These are phyloP conservation scores for Neoniphon sammara DNA, from an alignment of 2,797 vertebrate genomes.

Conservation along the genomic window DNA sequence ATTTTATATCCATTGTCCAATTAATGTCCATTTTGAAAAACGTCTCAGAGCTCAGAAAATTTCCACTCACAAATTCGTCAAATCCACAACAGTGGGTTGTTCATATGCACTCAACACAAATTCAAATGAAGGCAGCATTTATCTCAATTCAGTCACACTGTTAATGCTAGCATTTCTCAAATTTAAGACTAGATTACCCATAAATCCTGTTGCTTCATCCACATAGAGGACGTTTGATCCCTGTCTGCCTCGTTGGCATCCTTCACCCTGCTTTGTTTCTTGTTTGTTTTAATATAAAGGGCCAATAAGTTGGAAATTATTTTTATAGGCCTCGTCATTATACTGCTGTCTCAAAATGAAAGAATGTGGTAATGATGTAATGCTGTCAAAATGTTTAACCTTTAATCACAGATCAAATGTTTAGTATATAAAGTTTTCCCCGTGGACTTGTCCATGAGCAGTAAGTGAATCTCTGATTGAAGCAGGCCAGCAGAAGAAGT, in stretches of 20 bases:
- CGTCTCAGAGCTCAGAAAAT: no score
- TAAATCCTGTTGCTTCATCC: not conserved
- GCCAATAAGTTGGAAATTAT: conserved; percentile 10
- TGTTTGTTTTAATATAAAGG: not conserved
- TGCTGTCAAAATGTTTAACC: conserved; percentile 27
- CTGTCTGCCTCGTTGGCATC: not conserved
- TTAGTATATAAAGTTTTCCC: conserved; percentile 48
- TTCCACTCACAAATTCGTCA: no score
- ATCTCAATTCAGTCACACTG: no score
- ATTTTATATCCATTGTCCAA: no score
- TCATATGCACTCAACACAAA: no score
- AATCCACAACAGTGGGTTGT: no score
- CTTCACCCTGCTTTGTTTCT: conserved; percentile 1
- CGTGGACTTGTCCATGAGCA: conserved; percentile 31
- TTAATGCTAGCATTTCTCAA: no score
- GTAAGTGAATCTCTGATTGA: conserved; percentile 43
- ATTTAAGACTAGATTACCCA: not conserved
- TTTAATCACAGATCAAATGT: conserved; percentile 41
- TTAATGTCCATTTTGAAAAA: no score
- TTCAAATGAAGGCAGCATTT: no score
- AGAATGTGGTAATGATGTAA: conserved; percentile 48
- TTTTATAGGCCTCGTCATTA: conserved; percentile 31
- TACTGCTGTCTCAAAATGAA: conserved; percentile 34
- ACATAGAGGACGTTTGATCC: conserved; percentile 1
- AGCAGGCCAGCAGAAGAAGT: conserved; percentile 64